Conservation (phyloP, 2,888 invertebrate species). For the Oscheius onirici region DNA sequence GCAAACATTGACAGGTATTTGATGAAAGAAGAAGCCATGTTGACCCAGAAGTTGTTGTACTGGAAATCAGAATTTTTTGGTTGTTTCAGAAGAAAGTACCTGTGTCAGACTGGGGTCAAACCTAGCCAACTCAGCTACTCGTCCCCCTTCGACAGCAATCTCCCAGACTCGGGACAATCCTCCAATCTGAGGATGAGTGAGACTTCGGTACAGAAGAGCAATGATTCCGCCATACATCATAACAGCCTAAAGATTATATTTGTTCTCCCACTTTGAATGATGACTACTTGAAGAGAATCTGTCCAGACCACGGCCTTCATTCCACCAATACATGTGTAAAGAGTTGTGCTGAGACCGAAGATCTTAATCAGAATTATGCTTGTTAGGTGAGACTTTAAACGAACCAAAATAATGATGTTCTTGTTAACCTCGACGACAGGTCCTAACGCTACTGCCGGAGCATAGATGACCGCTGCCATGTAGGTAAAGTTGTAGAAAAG, state of each 20-base stretch:
- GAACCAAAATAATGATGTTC: slow-evolving; percentile 50
- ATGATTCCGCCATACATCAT: slow-evolving; percentile 64
- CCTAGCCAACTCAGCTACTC: slow-evolving; percentile 49
- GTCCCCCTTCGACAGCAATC: slow-evolving; percentile 54
- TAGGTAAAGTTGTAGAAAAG: slow-evolving; percentile 57
- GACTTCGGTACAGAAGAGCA: slow-evolving; percentile 52
- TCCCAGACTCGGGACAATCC: slow-evolving; percentile 51
- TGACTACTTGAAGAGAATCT: slow-evolving; percentile 51
- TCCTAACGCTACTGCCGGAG: slow-evolving; percentile 62
- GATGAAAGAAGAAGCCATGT: slow-evolving; percentile 55
- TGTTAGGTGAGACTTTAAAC: background rate
- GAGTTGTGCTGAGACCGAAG: slow-evolving; percentile 57
- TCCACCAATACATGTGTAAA: slow-evolving; percentile 62
- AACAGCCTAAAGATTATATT: slow-evolving; percentile 40
- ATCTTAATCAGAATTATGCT: slow-evolving; percentile 39
- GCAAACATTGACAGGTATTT: slow-evolving; percentile 61
- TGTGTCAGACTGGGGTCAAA: slow-evolving; percentile 44
- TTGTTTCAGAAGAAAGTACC: background rate
- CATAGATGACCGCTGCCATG: slow-evolving; percentile 63
- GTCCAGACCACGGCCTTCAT: slow-evolving; percentile 65
- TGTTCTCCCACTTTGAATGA: background rate
- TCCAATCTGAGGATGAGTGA: slow-evolving; percentile 55
- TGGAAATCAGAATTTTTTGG: slow-evolving; percentile 33
- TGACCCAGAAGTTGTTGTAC: slow-evolving; percentile 64
- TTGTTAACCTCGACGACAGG: slow-evolving; percentile 55